Evolutionary conservation across 2,888 invertebrate genomes (phyloP).

Genomic region (Pelosia muscerda): DNA sequence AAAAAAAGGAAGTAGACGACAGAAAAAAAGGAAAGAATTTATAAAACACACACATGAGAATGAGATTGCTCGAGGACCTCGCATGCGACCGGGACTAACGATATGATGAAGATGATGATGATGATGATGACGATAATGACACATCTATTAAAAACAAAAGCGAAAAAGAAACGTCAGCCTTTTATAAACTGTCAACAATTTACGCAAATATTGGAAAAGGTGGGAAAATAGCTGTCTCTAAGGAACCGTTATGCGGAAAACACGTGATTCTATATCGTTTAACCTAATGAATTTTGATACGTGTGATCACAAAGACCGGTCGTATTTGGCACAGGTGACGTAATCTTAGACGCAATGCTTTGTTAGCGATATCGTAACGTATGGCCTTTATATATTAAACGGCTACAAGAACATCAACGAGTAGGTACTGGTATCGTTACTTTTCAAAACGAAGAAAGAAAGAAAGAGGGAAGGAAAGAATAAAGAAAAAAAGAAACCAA

Average conservation of each 20-base stretch:
- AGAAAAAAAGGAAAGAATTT: too few relatives aligned
- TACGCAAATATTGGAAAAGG: background rate
- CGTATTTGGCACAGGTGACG: constrained; percentile 47
- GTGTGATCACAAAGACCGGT: constrained; percentile 48
- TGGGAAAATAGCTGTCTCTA: background rate
- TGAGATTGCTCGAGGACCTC: too few relatives aligned
- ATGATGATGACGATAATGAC: too few relatives aligned
- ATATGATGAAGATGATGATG: too few relatives aligned
- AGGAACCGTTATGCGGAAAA: background rate
- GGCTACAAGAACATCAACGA: background rate
- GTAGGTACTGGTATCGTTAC: background rate
- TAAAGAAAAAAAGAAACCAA: too few relatives aligned
- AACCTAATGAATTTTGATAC: constrained; percentile 35
- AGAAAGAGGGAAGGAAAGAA: background rate
- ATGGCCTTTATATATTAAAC: constrained; percentile 22
- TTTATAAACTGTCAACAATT: background rate
- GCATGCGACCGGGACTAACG: background rate
- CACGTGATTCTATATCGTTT: constrained; percentile 35
- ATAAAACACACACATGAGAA: too few relatives aligned
- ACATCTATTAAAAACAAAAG: background rate
- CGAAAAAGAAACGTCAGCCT: background rate
- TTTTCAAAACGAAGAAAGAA: background rate
- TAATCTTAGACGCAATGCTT: constrained; percentile 46
- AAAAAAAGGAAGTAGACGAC: too few relatives aligned
- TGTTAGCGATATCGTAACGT: constrained; percentile 40